Percentiles rank a stretch among this genome's conserved stretches.
phyloP scores from a whole-genome alignment of 2,888 invertebrate species.

The Drosophila prostipennis region DNA sequence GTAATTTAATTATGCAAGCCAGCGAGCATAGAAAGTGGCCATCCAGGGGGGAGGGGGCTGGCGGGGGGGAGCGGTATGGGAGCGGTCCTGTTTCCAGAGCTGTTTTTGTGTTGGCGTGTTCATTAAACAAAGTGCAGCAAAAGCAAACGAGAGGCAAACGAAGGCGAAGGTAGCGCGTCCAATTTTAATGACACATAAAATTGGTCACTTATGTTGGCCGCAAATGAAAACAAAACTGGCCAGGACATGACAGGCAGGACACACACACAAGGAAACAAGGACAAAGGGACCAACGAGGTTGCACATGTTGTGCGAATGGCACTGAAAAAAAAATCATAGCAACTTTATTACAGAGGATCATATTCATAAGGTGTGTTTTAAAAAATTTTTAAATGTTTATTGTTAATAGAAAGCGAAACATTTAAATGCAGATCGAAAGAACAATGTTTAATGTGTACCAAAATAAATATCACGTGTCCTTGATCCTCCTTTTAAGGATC shows the following conservation, averaged over 20 bases:
- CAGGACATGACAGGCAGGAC: conserved; percentile 73
- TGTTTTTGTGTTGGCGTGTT: conserved; percentile 36
- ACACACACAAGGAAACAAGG: conserved; percentile 18
- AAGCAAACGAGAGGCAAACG: conserved; percentile 47
- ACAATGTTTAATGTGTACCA: too few species aligned
- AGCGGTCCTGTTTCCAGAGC: conserved; percentile 29
- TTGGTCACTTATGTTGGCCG: conserved; percentile 78
- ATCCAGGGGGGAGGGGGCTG: not conserved
- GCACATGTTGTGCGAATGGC: conserved; percentile 61
- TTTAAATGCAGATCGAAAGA: too few species aligned
- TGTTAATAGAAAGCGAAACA: too few species aligned
- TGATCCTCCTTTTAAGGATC: too few species aligned
- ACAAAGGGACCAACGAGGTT: conserved; percentile 33
- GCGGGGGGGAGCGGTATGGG: conserved; percentile 7
- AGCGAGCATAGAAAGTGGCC: conserved; percentile 13
- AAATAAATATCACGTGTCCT: too few species aligned
- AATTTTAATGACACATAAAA: conserved; percentile 82
- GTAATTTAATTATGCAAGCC: conserved; percentile 77
- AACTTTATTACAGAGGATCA: not conserved
- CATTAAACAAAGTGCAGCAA: conserved; percentile 50
- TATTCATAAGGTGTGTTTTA: too few species aligned
- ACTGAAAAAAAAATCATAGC: conserved; percentile 6
- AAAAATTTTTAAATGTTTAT: too few species aligned
- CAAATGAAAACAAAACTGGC: conserved; percentile 78
- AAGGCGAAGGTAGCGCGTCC: conserved; percentile 58